phyloP scores from a whole-genome alignment of 2,113 vertebrate genomes.

The Pomatostomus ruficeps region DNA sequence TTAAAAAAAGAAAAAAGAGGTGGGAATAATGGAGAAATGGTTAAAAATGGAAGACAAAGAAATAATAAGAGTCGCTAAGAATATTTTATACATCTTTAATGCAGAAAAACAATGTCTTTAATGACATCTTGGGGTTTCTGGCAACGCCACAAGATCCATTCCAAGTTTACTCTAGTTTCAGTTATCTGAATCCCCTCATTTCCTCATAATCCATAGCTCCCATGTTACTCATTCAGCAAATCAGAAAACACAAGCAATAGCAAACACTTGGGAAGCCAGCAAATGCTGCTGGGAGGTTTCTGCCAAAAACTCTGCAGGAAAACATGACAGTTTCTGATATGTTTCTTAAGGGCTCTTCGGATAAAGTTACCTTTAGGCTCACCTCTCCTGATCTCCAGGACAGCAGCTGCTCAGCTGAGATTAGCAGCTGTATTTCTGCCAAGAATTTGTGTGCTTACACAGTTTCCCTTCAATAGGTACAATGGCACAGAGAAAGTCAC shows the following conservation, averaged over 20 bases:
- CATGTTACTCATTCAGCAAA: neutral
- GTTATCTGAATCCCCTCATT: neutral
- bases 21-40: neutral
- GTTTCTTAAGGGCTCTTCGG: neutral
- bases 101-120: neutral
- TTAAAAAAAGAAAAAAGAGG: neutral
- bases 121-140: constrained; percentile 17
- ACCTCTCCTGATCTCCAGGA: neutral
- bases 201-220: neutral
- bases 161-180: neutral
- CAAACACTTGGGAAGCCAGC: neutral
- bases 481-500: neutral
- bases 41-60: neutral
- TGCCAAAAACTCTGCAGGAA: neutral
- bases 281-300: neutral
- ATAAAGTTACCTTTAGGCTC: neutral
- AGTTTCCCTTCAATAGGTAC: neutral
- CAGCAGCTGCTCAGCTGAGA: neutral
- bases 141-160: neutral
- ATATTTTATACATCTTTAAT: neutral
- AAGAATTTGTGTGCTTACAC: neutral
- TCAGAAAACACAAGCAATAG: neutral
- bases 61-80: neutral
- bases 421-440: neutral
- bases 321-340: neutral